These are phyloP conservation scores for Linurgus olivaceus DNA, from an alignment of 2,797 vertebrate species.

Conservation along the genomic window DNA sequence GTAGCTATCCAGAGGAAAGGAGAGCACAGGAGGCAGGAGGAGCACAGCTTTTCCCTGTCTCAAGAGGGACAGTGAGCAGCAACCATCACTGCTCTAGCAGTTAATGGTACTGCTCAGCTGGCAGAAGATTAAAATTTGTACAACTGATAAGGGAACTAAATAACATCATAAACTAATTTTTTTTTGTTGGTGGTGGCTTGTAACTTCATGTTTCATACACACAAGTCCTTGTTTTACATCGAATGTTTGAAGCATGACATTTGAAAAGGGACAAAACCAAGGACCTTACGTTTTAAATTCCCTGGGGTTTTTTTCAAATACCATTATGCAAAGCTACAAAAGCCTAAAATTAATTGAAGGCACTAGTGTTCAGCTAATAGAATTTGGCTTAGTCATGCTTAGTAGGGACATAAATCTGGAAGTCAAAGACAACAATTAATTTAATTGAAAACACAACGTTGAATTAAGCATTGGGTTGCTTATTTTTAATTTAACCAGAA, in stretches of 20 bases:
- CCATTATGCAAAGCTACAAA: not conserved
- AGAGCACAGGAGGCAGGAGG: not conserved
- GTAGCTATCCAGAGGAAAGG: not conserved
- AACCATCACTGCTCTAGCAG: not conserved
- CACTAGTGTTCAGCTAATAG: not conserved
- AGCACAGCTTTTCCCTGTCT: not conserved
- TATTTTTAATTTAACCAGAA: not conserved
- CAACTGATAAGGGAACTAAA: not conserved
- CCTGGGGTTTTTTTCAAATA: not conserved
- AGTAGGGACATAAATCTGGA: not conserved
- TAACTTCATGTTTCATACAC: not conserved
- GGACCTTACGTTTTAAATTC: not conserved
- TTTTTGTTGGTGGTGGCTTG: not conserved
- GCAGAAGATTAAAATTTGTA: not conserved
- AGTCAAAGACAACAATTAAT: conserved; percentile 5
- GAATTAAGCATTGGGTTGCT: not conserved
- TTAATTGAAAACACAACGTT: not conserved
- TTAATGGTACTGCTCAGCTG: not conserved
- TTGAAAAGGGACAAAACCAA: fast-evolving
- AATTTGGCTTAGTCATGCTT: not conserved
- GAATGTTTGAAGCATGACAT: not conserved
- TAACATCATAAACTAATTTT: not conserved
- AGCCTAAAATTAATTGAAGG: not conserved
- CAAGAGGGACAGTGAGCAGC: not conserved
- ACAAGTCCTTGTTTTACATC: not conserved